A percentile compares a stretch with the other conserved stretches of the same genome.
Evolutionary conservation across 2,113 vertebrate species (phyloP).

Genomic region (Bostrychus sinensis): DNA sequence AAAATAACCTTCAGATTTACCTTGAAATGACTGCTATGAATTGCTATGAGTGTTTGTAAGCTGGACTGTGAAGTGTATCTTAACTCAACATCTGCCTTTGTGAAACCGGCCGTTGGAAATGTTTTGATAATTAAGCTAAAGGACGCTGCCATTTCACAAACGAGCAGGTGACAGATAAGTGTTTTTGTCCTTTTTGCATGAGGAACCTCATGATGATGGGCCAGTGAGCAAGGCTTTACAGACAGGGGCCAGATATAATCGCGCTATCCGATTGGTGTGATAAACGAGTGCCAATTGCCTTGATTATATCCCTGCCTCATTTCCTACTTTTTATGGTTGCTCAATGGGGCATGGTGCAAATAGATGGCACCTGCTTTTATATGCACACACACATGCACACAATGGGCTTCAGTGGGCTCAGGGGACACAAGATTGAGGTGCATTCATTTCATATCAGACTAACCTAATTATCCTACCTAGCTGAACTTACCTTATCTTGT

Average conservation of each 20-base stretch:
- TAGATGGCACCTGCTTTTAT: slow-evolving; percentile 50
- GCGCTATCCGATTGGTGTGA: slow-evolving; percentile 55
- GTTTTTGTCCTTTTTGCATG: slow-evolving; percentile 16
- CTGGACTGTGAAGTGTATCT: neutral
- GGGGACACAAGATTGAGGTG: slow-evolving; percentile 1
- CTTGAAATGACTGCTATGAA: neutral
- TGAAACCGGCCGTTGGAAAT: neutral
- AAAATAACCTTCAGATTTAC: neutral
- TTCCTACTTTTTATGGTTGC: slow-evolving; percentile 65
- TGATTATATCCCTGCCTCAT: slow-evolving; percentile 70
- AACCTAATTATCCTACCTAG: neutral
- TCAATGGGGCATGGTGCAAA: slow-evolving; percentile 61
- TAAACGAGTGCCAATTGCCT: slow-evolving; percentile 54
- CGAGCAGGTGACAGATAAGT: neutral
- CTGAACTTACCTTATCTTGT: neutral
- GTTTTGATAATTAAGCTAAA: neutral
- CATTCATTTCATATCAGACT: neutral
- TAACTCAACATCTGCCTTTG: neutral
- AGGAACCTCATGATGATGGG: neutral
- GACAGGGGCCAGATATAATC: slow-evolving; percentile 34
- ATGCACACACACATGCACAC: neutral
- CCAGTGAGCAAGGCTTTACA: slow-evolving; percentile 18
- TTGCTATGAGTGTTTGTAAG: neutral
- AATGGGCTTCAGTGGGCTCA: neutral
- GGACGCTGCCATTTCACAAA: neutral